Evolutionary conservation across 2,113 vertebrate species (phyloP).

Genomic region (Pelecanoides urinatrix): DNA sequence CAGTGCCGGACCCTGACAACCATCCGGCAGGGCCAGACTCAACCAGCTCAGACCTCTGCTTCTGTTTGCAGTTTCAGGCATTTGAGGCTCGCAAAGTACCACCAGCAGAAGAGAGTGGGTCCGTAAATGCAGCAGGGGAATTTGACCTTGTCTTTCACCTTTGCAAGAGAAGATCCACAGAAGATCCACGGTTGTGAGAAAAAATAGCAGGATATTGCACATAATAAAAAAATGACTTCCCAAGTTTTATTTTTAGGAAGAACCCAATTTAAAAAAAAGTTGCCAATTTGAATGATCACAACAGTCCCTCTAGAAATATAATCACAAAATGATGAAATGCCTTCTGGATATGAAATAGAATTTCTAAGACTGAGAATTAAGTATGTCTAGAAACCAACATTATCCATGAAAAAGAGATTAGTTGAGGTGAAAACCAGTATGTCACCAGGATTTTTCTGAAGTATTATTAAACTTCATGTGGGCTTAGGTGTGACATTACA

Average conservation of each 20-base stretch:
- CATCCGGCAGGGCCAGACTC: neutral
- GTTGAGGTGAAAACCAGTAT: neutral
- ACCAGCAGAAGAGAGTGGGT: accelerated
- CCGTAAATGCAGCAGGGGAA: neutral
- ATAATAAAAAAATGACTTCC: neutral
- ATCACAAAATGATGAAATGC: neutral
- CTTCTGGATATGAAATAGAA: neutral
- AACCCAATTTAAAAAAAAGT: neutral
- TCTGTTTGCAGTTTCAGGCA: neutral
- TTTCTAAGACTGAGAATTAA: neutral
- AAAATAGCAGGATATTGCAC: neutral
- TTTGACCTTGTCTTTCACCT: neutral
- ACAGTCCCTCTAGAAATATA: neutral
- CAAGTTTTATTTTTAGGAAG: neutral
- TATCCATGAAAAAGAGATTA: neutral
- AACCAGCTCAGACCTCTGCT: neutral
- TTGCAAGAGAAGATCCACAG: neutral
- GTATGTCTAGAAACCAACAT: neutral
- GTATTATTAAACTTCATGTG: neutral
- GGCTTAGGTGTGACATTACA: neutral
- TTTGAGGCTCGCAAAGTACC: neutral
- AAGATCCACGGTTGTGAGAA: neutral
- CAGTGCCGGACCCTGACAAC: neutral
- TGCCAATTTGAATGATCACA: neutral
- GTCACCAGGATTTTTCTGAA: neutral